These are phyloP conservation scores for Hydriomena furcata DNA, from an alignment of 2,888 invertebrate genomes.

Conservation along the genomic window DNA sequence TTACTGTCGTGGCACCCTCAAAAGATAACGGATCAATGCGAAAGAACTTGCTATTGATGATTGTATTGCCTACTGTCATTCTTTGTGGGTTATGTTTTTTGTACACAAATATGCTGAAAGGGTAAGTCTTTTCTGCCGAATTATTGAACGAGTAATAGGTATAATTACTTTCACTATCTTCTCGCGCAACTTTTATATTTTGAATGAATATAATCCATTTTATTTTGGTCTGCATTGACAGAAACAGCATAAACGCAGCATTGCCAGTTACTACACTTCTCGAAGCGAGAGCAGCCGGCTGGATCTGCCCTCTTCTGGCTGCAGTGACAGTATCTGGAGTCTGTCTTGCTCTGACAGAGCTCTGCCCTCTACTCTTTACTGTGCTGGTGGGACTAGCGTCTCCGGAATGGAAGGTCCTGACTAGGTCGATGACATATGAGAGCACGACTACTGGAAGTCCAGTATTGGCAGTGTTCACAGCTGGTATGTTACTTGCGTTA, in stretches of 20 bases:
- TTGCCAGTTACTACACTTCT: constrained; percentile 84
- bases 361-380: constrained; percentile 82
- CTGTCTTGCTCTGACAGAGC: constrained; percentile 85
- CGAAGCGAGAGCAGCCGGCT: constrained; percentile 83
- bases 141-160: too few species aligned
- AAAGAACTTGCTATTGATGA: constrained; percentile 64
- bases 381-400: constrained; percentile 82
- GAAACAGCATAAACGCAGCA: constrained; percentile 82
- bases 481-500: constrained; percentile 73
- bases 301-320: constrained; percentile 84
- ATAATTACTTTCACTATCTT: too few species aligned
- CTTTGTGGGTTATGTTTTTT: constrained; percentile 70
- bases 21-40: constrained; percentile 60
- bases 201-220: too few species aligned
- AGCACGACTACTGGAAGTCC: constrained; percentile 85
- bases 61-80: constrained; percentile 64
- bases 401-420: constrained; percentile 85
- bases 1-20: constrained; percentile 60
- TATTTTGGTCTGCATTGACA: too few species aligned
- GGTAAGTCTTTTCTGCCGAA: constrained; percentile 56
- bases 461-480: constrained; percentile 85
- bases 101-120: constrained; percentile 75
- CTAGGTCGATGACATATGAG: constrained; percentile 84
- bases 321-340: constrained; percentile 84
- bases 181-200: too few species aligned